Percentiles rank a stretch among this genome's conserved stretches.
phyloP scores from a whole-genome alignment of 2,113 vertebrate species.

The Catharus bicknelli region DNA sequence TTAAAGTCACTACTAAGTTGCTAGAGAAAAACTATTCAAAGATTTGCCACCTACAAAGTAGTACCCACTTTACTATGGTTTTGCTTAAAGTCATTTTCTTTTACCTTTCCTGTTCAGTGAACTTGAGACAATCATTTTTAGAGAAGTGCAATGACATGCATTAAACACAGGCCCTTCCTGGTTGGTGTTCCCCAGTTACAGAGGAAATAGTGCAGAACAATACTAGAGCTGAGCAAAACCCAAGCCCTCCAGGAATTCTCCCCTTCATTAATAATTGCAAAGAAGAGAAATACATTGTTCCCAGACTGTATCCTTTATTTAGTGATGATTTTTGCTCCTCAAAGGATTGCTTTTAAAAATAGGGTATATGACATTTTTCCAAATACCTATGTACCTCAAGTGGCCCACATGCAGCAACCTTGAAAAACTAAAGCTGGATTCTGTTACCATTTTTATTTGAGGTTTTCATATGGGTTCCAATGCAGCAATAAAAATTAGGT shows the following conservation, averaged over 20 bases:
- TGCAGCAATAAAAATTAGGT: background rate
- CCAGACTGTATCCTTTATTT: background rate
- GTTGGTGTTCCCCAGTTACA: background rate
- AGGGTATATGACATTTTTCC: background rate
- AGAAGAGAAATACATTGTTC: background rate
- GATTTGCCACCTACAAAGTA: background rate
- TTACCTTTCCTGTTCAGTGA: constrained; percentile 37
- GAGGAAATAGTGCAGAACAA: constrained; percentile 45
- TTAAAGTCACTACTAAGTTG: background rate
- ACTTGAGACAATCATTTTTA: background rate
- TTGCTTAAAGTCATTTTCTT: constrained; percentile 16
- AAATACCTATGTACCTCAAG: background rate
- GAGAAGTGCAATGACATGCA: constrained; percentile 23
- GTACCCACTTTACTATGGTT: background rate
- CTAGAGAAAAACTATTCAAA: background rate
- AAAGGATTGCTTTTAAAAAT: constrained; percentile 4
- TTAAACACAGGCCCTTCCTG: background rate
- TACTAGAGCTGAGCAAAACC: background rate
- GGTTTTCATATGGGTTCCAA: background rate
- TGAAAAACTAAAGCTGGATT: background rate
- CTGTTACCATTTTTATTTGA: background rate
- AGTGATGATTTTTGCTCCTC: background rate
- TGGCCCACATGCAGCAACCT: background rate
- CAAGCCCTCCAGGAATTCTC: constrained; percentile 21
- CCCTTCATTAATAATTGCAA: constrained; percentile 26